These are phyloP conservation scores for Ptychochromis oligacanthus DNA, from an alignment of 2,113 vertebrate genomes.

Conservation along the genomic window DNA sequence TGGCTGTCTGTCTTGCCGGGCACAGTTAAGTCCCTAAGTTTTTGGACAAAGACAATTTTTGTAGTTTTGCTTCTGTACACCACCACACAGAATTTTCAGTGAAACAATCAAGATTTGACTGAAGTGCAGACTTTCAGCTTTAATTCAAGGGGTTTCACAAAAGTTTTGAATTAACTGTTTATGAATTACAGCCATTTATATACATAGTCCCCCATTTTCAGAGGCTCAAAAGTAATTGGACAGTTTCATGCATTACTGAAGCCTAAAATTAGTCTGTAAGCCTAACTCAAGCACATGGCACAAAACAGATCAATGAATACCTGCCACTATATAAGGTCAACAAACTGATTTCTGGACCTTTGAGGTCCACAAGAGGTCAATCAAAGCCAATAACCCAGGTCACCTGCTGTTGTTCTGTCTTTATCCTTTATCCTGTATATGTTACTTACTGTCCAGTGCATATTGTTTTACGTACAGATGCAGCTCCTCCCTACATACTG, in stretches of 20 bases:
- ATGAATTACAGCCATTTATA: background rate
- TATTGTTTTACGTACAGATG: constrained; percentile 25
- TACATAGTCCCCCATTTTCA: background rate
- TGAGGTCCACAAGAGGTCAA: constrained; percentile 4
- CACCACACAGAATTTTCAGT: background rate
- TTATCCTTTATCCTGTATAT: background rate
- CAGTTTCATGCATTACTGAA: background rate
- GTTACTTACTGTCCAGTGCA: background rate
- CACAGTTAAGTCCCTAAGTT: background rate
- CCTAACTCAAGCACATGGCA: background rate
- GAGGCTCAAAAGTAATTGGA: background rate
- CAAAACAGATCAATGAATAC: background rate
- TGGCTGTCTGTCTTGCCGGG: background rate
- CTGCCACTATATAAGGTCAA: background rate
- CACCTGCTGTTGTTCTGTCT: constrained; percentile 2
- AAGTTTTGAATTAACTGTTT: background rate
- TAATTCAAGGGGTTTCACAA: background rate
- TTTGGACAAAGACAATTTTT: background rate
- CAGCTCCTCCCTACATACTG: constrained; percentile 34
- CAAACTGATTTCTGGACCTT: background rate
- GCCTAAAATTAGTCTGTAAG: background rate
- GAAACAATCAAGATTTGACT: background rate
- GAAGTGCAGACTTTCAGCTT: background rate
- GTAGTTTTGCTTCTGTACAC: background rate
- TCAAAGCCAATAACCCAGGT: background rate